Evolutionary conservation across 2,888 invertebrate species (phyloP), one percentile per base, ranked within the genome.

Genomic region (Agriotes lineatus): DNA sequence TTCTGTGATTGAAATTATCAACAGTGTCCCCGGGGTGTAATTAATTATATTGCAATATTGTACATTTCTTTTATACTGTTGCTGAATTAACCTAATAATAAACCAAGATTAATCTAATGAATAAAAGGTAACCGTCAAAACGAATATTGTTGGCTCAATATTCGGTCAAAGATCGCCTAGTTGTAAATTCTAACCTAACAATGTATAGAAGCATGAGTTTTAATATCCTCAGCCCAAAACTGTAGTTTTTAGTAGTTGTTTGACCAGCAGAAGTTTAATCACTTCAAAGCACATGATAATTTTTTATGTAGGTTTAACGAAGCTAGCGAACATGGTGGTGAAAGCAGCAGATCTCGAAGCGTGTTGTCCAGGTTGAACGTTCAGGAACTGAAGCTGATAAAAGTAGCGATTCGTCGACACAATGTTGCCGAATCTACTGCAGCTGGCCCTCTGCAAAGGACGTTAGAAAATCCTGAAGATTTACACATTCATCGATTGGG

Each of bases 241-340:
- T n/a, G n/a, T n/a, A n/a, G n/a, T n/a, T n/a, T n/a, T n/a, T n/a
- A n/a, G n/a, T n/a, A n/a, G n/a, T n/a, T n/a, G n/a, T n/a, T n/a
- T n/a, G n/a, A n/a, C n/a, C n/a, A n/a, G n/a, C n/a, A n/a, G n/a
- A n/a, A n/a, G n/a, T n/a, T n/a, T n/a, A n/a, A n/a, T n/a, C n/a
- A n/a, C n/a, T n/a, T n/a, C n/a, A n/a, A n/a, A n/a, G n/a, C n/a
- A n/a, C n/a, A n/a, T n/a, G n/a, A n/a, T n/a, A n/a, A n/a, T n/a
- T n/a, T n/a, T n/a, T n/a, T n/a, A n/a, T n/a, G n/a, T 59, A 66
- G 66, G 35, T 52, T 60, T 33, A 66, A 66, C 30, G 66, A 60
- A 25, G 25, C 54, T 10, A 54, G 50, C 18, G 66, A 66, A 39
- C 58, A 30, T 48, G 25, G 57, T 19, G 48, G 19, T 16, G 60